phyloP scores from a whole-genome alignment of 2,888 invertebrate species.

The Folsomia manolachei region DNA sequence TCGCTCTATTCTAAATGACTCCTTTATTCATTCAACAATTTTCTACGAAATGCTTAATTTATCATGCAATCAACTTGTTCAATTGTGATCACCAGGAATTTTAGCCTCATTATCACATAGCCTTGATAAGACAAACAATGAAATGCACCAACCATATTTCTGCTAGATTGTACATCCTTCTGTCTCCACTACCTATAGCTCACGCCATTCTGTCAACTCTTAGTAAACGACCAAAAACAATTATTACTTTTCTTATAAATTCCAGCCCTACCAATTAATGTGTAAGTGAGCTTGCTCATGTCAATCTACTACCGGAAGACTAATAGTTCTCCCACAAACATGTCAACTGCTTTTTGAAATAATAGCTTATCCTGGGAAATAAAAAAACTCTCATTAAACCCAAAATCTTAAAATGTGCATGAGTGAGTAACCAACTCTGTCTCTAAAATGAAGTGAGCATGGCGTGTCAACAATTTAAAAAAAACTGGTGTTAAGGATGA shows the following conservation, averaged over 20 bases:
- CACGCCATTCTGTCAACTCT: not conserved
- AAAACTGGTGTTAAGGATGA: not conserved
- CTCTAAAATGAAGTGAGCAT: too few species aligned
- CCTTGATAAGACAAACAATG: not conserved
- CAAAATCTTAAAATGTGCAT: not conserved
- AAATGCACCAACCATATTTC: too few species aligned
- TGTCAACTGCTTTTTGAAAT: not conserved
- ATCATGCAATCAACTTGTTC: not conserved
- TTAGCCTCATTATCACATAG: slow-evolving; percentile 11
- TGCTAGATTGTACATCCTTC: too few species aligned
- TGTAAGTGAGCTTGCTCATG: not conserved
- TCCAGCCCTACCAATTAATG: not conserved
- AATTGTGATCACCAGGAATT: too few species aligned
- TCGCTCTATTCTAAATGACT: not conserved
- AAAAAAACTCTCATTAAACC: not conserved
- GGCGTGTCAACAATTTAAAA: not conserved
- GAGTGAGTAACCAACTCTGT: not conserved
- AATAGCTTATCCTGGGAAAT: too few species aligned
- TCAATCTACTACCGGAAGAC: not conserved
- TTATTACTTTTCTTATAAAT: not conserved
- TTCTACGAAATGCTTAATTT: not conserved
- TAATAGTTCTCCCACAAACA: not conserved
- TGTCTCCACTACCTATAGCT: too few species aligned
- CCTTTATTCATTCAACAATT: slow-evolving; percentile 2
- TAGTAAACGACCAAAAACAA: not conserved